phyloP scores from a whole-genome alignment of 2,113 vertebrate genomes.

The Psophia crepitans region DNA sequence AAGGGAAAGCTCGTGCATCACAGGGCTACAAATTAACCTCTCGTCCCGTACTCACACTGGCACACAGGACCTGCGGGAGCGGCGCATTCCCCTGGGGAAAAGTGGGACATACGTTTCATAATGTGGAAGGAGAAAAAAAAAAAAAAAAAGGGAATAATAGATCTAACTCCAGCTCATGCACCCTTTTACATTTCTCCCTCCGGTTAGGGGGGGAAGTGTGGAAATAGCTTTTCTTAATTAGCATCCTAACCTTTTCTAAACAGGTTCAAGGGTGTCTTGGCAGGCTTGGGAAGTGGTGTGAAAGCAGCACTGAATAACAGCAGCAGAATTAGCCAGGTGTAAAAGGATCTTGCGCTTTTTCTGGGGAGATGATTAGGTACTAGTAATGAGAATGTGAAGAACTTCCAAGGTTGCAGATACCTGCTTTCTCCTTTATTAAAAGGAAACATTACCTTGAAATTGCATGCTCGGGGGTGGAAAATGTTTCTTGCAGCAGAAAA shows the following conservation, averaged over 20 bases:
- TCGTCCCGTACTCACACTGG: background rate
- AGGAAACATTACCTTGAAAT: background rate
- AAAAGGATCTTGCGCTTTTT: conserved; percentile 32
- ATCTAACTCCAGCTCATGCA: background rate
- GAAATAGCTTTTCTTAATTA: conserved; percentile 69
- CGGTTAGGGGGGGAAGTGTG: background rate
- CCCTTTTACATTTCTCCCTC: conserved; percentile 31
- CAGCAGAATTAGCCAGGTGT: conserved; percentile 53
- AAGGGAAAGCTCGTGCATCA: conserved; percentile 51
- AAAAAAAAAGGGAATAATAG: background rate
- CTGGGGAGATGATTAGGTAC: conserved; percentile 11
- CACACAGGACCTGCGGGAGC: background rate
- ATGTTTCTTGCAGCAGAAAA: background rate
- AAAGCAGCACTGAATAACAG: conserved; percentile 52
- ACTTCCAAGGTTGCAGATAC: conserved; percentile 19
- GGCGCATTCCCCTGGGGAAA: background rate
- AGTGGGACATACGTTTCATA: background rate
- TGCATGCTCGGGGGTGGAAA: background rate
- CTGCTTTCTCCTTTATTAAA: background rate
- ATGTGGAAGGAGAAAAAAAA: background rate
- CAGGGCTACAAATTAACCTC: conserved; percentile 70
- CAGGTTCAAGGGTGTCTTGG: conserved; percentile 66
- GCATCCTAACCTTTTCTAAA: conserved; percentile 66
- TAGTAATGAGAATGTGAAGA: conserved; percentile 34
- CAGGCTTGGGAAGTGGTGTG: conserved; percentile 45